Evolutionary conservation across 2,888 invertebrate genomes (phyloP), one percentile per base, ranked within the genome.

Genomic region (Eupithecia subumbrata): DNA sequence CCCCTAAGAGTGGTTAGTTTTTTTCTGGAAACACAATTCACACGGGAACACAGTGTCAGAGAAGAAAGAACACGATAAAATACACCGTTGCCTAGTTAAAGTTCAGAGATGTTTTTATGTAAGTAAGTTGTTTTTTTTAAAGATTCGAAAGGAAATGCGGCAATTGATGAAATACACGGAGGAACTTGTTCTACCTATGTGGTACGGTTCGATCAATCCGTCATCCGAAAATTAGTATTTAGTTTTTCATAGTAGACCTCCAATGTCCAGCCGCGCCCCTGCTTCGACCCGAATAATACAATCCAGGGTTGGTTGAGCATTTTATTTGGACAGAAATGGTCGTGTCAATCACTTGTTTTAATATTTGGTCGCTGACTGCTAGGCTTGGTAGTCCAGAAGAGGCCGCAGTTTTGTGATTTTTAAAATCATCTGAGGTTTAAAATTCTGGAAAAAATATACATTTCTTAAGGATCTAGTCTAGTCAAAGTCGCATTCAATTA

Each of bases 151-250:
- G 48, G 18, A 18, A 48, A 18, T 48, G 48, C 18, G 18, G 7
- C 7, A n/a, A 18, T 48, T 18, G 5, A 48, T n/a, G 7, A 48
- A 18, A 16, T 18, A 1, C 1, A 18, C 18, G 18, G 18, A 48
- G n/a, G n/a, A n/a, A n/a, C n/a, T n/a, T n/a, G n/a, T n/a, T 1
- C 52, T 7, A 22, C 2, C 11, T 18, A 5, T 56, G 22, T 22
- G 12, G 22, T 56, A 52, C 52, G 52, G 45, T 52, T 56, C 22
- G 52, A 11, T 22, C 56, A 56, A 22, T 56, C 22, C 56, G 56
- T 56, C n/a, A 52, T 56, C 22, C 12, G 56, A 56, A 22, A 56
- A 4, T 56, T 22, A 80, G 45, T 52, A 37, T 76, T 37, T 71
- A 66, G 22, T 12, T 56, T 56, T 56, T 56, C 56, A 56, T 56